Base-by-base conservation (phyloP, 1,140 invertebrate genomes). In the Ditylenchus dipsaci region DNA sequence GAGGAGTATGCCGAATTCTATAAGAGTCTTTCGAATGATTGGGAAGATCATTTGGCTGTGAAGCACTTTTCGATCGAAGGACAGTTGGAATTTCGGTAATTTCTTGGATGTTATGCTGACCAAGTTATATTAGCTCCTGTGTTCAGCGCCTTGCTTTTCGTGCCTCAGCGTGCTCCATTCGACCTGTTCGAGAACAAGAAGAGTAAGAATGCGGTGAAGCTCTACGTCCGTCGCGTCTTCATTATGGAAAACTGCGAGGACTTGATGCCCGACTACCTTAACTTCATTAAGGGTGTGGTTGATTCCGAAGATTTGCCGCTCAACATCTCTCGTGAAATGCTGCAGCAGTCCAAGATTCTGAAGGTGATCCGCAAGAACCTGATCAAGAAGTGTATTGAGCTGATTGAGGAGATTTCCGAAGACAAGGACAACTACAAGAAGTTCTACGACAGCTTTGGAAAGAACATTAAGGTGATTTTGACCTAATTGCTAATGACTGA, bases 1-100 rank as follows among this genome's bases (percentile, higher is more conserved):
- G 93, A 97, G 67, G 95, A 98, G 84, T 98, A 98, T 84, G 94
- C 92, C 68, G 95, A 97, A 86, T 98, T 98, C 87, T 98, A 98
- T 89, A 97, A 97, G 85, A 92, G 91, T 0, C 86, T 97, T 15
- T 95, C 93, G 69, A 97, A 97, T 80, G 95, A 97, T 84, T 97
- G 94, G 95, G 95, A 98, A 85, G 94, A 97, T 82, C 94, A 97
- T 87, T 86, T 98, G 57, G 94, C 94, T 67, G 93, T 97, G 0
- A 97, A 97, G 84, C 95, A 97, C 84, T 97, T 97, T 88, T 94
- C 92, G 1, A 93, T 97, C 38, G 95, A 98, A 86, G 95, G 95
- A 78, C 94, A 97, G 82, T 85, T 98, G 8, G 94, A 98, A 85
- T 98, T 97, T 88, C 88, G 65, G 65, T 67, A 26, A 42, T n/a